phyloP scores from a whole-genome alignment of 2,113 vertebrate species.

The Choloepus hoffmanni region DNA sequence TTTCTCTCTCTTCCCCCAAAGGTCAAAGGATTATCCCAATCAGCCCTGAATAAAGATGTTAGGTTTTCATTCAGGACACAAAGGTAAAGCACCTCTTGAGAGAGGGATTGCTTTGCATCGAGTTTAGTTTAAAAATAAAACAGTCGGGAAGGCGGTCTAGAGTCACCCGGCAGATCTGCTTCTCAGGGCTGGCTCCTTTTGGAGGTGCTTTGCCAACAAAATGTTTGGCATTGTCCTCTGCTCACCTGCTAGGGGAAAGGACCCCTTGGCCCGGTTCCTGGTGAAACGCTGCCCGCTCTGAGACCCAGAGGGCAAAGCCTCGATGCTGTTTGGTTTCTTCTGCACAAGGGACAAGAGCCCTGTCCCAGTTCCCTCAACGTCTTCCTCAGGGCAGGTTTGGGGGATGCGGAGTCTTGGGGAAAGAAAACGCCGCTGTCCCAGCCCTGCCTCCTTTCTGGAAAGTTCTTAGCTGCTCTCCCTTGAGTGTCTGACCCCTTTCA shows the following conservation, averaged over 20 bases:
- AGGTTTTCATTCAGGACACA: neutral
- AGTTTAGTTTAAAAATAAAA: neutral
- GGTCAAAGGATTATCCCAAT: rapidly evolving
- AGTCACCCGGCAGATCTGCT: neutral
- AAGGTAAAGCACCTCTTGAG: rapidly evolving
- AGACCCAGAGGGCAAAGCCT: rapidly evolving
- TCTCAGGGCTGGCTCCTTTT: neutral
- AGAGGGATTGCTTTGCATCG: neutral
- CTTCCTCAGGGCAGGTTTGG: neutral
- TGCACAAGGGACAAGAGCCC: neutral
- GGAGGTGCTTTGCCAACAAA: neutral
- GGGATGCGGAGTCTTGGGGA: neutral
- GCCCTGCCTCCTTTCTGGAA: neutral
- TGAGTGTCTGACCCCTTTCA: neutral
- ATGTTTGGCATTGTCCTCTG: neutral
- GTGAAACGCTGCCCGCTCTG: rapidly evolving
- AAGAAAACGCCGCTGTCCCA: neutral
- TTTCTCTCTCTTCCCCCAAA: rapidly evolving
- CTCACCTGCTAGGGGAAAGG: rapidly evolving
- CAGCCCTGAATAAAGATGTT: rapidly evolving
- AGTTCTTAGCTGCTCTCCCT: neutral
- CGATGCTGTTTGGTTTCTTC: rapidly evolving
- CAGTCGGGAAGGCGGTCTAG: neutral
- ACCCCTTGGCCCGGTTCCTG: rapidly evolving
- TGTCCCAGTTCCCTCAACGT: neutral